These are phyloP conservation scores for Platypus cylindrus DNA, from an alignment of 2,888 invertebrate genomes.

Conservation along the genomic window DNA sequence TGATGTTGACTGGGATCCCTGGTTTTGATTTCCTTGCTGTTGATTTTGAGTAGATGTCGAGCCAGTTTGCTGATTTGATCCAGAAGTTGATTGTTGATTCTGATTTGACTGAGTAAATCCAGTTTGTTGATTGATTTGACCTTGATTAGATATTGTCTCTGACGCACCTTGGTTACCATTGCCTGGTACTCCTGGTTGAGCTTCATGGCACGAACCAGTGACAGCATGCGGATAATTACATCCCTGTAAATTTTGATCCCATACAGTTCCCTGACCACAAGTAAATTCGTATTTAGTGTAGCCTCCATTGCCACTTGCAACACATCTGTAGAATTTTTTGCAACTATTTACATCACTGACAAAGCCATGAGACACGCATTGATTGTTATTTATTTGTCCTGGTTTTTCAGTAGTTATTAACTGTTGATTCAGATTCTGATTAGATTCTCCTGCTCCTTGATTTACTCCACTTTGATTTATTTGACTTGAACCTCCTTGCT, in stretches of 20 bases:
- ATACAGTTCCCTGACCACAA: constrained; percentile 65
- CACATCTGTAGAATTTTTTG: constrained; percentile 62
- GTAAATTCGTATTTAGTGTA: constrained; percentile 56
- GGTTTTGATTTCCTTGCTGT: constrained; percentile 6
- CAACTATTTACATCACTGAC: constrained; percentile 57
- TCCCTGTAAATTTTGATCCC: constrained; percentile 53
- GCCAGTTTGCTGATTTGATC: constrained; percentile 7
- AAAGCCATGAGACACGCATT: constrained; percentile 49
- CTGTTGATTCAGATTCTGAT: constrained; percentile 10
- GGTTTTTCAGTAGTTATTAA: constrained; percentile 10
- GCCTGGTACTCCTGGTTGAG: background rate
- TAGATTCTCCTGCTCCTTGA: constrained; percentile 12
- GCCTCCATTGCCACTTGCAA: constrained; percentile 45
- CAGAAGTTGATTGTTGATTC: constrained; percentile 6
- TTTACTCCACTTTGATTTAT: constrained; percentile 15
- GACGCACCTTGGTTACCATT: constrained; percentile 3
- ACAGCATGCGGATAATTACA: constrained; percentile 62
- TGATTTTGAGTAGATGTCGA: constrained; percentile 9
- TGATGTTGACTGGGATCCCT: background rate
- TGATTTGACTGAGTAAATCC: too few relatives aligned
- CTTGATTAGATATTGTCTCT: too few relatives aligned
- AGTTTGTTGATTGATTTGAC: constrained; percentile 10
- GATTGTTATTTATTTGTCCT: constrained; percentile 18
- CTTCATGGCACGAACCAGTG: constrained; percentile 19
- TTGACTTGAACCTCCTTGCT: constrained; percentile 10